Conservation (phyloP, 1,140 invertebrate genomes). For the Drosophila simulans region DNA sequence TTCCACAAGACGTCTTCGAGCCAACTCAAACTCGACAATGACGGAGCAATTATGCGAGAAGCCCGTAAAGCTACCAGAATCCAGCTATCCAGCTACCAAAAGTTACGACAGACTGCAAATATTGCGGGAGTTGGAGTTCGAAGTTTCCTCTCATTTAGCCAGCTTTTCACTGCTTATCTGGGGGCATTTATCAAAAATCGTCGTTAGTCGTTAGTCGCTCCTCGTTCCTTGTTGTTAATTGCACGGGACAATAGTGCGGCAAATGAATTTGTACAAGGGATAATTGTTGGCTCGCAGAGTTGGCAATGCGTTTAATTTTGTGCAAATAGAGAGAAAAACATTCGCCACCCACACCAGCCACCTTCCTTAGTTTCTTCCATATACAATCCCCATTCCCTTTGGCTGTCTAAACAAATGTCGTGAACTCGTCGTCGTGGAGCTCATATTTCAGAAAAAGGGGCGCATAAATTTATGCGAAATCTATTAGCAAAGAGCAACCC, state of each 20-base stretch:
- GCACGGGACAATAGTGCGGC: slow-evolving; percentile 75
- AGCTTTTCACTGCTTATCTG: slow-evolving; percentile 50
- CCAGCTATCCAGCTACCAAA: slow-evolving; percentile 54
- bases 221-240: slow-evolving; percentile 67
- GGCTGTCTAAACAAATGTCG: slow-evolving; percentile 76
- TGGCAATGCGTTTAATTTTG: slow-evolving; percentile 77
- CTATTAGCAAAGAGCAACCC: slow-evolving; percentile 74
- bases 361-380: neutral
- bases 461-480: slow-evolving; percentile 81
- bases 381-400: slow-evolving; percentile 4
- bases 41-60: slow-evolving; percentile 75
- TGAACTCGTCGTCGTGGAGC: slow-evolving; percentile 64
- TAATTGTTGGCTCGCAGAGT: slow-evolving; percentile 69
- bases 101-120: slow-evolving; percentile 59
- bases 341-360: neutral
- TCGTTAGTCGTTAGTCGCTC: slow-evolving; percentile 65
- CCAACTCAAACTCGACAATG: slow-evolving; percentile 67
- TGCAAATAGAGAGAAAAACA: slow-evolving; percentile 78
- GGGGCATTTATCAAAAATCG: slow-evolving; percentile 77
- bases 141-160: slow-evolving; percentile 7
- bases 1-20: slow-evolving; percentile 34
- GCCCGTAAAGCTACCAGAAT: slow-evolving; percentile 67
- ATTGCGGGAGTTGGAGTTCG: neutral
- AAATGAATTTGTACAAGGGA: slow-evolving; percentile 80
- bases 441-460: slow-evolving; percentile 81